phyloP scores from a whole-genome alignment of 2,113 vertebrate genomes.

The Albula glossodonta region DNA sequence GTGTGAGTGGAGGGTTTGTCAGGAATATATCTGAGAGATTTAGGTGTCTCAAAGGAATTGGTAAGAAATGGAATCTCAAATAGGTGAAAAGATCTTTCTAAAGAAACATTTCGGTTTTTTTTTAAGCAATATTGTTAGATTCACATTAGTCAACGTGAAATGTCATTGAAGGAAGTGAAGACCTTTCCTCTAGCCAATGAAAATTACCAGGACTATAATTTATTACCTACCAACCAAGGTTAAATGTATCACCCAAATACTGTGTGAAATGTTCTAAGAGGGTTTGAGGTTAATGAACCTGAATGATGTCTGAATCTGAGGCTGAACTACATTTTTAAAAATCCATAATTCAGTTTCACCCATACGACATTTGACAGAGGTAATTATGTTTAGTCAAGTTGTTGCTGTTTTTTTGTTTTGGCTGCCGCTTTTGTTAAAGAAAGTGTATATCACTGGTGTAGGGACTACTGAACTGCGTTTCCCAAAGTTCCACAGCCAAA shows the following conservation, averaged over 20 bases:
- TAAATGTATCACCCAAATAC: conserved; percentile 49
- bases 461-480: no score
- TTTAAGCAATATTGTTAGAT: conserved; percentile 17
- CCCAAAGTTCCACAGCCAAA: no score
- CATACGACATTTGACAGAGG: conserved; percentile 43
- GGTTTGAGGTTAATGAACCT: conserved; percentile 59
- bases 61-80: not conserved
- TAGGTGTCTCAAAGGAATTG: not conserved
- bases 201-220: conserved; percentile 54
- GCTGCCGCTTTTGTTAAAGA: not conserved
- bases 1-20: not conserved
- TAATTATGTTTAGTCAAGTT: conserved; percentile 39
- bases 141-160: conserved; percentile 39
- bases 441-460: no score
- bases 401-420: not conserved
- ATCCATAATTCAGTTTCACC: conserved; percentile 56
- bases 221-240: conserved; percentile 47
- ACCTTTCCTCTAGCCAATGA: conserved; percentile 39
- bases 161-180: conserved; percentile 46
- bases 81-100: conserved; percentile 5
- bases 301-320: conserved; percentile 44
- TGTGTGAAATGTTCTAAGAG: conserved; percentile 47
- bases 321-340: conserved; percentile 57
- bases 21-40: not conserved
- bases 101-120: not conserved